A percentile compares a stretch with the other conserved stretches of the same genome.
Conservation (phyloP, 2,797 vertebrate species). For the Centropyge bicolor region DNA sequence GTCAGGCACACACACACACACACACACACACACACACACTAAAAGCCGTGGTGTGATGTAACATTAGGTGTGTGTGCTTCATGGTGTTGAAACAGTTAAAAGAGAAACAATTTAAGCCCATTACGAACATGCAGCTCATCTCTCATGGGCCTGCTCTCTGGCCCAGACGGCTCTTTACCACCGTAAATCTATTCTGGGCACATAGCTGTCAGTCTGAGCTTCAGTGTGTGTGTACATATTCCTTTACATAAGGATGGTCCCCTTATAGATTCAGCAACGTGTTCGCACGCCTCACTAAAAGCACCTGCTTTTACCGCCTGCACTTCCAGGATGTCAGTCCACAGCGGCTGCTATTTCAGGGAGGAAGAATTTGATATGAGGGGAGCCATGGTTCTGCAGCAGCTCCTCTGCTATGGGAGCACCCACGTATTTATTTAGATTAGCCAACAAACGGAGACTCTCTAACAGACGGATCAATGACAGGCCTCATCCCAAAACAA, state of each 20-base stretch:
- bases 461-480: constrained; percentile 61
- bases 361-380: constrained; percentile 62
- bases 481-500: constrained; percentile 56
- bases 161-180: constrained; percentile 31
- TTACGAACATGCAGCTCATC: constrained; percentile 6
- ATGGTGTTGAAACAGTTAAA: constrained; percentile 33
- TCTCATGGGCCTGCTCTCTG: constrained; percentile 4
- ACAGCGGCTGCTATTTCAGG: constrained; percentile 70
- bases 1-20: constrained; percentile 24
- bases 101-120: constrained; percentile 31
- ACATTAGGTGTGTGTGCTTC: constrained; percentile 14
- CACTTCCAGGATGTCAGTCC: constrained; percentile 58
- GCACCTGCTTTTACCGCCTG: constrained; percentile 71
- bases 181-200: constrained; percentile 64
- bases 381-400: constrained; percentile 6
- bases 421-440: constrained; percentile 59
- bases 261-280: constrained; percentile 46
- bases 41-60: constrained; percentile 22
- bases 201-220: constrained; percentile 43
- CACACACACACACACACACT: constrained; percentile 25
- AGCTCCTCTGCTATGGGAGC: constrained; percentile 31
- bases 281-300: constrained; percentile 67
- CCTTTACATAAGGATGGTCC: constrained; percentile 41
- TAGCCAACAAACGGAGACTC: constrained; percentile 43
- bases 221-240: constrained; percentile 45